Evolutionary conservation across 2,113 vertebrate species (phyloP).

Genomic region (Oryzias javanicus): DNA sequence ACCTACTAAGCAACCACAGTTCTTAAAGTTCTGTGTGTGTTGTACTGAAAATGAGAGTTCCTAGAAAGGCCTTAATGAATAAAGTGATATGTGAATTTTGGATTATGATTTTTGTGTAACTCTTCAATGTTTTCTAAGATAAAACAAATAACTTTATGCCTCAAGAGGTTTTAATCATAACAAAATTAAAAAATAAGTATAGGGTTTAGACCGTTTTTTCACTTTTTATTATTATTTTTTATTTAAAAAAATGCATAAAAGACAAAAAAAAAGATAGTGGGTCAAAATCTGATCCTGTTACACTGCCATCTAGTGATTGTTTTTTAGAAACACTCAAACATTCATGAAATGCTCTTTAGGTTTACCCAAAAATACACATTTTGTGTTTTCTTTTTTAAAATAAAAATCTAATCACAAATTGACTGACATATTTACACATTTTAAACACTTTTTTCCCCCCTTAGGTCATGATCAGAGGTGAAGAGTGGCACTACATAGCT

Average conservation of each 20-base stretch:
- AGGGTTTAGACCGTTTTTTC: conserved; percentile 1
- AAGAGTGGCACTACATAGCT: conserved; percentile 94
- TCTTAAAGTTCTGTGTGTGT: conserved; percentile 43
- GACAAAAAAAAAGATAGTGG: not conserved
- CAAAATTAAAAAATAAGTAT: no score
- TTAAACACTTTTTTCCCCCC: conserved; percentile 29
- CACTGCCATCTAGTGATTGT: conserved; percentile 48
- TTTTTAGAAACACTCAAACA: no score
- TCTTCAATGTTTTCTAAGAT: not conserved
- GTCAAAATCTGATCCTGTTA: not conserved
- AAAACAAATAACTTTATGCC: no score
- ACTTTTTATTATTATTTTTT: conserved; percentile 14
- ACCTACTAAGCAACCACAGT: conserved; percentile 64
- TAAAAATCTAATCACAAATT: no score
- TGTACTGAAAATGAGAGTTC: conserved; percentile 24
- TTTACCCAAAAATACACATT: no score
- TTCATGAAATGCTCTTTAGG: not conserved
- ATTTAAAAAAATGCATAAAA: conserved; percentile 6
- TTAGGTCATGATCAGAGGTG: conserved; percentile 88
- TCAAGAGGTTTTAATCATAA: no score
- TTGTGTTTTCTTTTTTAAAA: no score
- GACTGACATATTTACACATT: conserved; percentile 5
- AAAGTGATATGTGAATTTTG: conserved; percentile 1
- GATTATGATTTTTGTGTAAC: conserved; percentile 38
- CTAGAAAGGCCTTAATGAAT: conserved; percentile 1